A percentile compares a stretch with the other conserved stretches of the same genome.
phyloP scores from a whole-genome alignment of 2,888 invertebrate species.

The Drosophila eohydei region DNA sequence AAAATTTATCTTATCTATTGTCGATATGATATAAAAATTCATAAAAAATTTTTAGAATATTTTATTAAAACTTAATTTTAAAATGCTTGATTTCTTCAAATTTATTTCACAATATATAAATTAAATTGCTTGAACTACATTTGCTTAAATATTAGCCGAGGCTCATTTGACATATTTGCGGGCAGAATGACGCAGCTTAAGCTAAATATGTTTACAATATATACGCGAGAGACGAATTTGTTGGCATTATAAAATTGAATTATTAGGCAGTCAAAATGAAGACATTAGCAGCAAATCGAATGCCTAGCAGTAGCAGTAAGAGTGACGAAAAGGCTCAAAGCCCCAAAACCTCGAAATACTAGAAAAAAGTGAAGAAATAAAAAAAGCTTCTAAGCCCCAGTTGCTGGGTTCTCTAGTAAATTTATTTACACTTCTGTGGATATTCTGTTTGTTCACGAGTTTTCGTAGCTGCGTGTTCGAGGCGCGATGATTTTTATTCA shows the following conservation, averaged over 20 bases:
- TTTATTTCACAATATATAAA: not conserved
- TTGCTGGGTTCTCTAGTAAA: constrained; percentile 38
- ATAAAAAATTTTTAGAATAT: too few species aligned
- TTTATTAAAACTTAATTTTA: too few species aligned
- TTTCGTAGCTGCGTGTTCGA: constrained; percentile 56
- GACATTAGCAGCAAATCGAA: constrained; percentile 13
- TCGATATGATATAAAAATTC: too few species aligned
- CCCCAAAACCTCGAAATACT: constrained; percentile 6
- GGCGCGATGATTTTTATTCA: constrained; percentile 55
- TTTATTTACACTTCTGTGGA: constrained; percentile 74
- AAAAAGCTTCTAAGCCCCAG: constrained; percentile 8
- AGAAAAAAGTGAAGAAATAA: not conserved
- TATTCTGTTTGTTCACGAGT: constrained; percentile 77
- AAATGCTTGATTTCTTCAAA: not conserved
- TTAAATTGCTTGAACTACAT: not conserved
- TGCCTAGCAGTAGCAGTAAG: constrained; percentile 14
- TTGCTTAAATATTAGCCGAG: not conserved
- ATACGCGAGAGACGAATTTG: constrained; percentile 37
- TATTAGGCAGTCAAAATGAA: constrained; percentile 36
- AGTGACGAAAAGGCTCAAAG: not conserved
- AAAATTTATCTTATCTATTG: too few species aligned
- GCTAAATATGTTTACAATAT: constrained; percentile 48
- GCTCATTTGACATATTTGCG: constrained; percentile 5
- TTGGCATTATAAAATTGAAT: constrained; percentile 48
- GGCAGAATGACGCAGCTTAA: constrained; percentile 9